Evolutionary conservation across 2,888 invertebrate genomes (phyloP).

Genomic region (Heliconius sara): DNA sequence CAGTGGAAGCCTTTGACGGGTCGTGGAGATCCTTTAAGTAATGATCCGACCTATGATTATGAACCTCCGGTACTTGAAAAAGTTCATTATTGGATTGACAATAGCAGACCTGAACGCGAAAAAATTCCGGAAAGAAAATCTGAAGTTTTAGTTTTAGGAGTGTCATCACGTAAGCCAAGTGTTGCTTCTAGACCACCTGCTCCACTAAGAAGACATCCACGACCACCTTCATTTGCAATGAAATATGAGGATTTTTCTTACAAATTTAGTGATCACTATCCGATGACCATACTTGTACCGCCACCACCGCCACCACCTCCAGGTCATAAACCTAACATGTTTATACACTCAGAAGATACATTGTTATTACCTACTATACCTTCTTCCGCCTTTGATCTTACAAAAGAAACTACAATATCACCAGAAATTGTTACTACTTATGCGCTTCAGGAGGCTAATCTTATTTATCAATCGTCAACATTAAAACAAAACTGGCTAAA

Average conservation of each 20-base stretch:
- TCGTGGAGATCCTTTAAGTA: constrained; percentile 91
- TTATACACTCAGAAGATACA: constrained; percentile 64
- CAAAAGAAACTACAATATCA: constrained; percentile 59
- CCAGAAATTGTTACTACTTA: constrained; percentile 69
- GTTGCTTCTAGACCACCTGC: constrained; percentile 74
- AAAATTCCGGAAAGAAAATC: constrained; percentile 85
- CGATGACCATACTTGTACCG: constrained; percentile 88
- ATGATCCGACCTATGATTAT: constrained; percentile 93
- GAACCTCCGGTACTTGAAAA: constrained; percentile 91
- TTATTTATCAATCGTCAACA: constrained; percentile 86
- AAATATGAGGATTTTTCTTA: constrained; percentile 82
- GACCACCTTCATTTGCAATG: constrained; percentile 58
- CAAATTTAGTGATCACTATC: constrained; percentile 82
- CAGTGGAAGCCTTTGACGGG: constrained; percentile 92
- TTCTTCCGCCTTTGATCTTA: constrained; percentile 56
- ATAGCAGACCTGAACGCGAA: constrained; percentile 84
- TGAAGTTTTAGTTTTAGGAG: constrained; percentile 88
- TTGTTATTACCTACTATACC: constrained; percentile 52
- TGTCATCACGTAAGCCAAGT: constrained; percentile 87
- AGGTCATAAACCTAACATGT: constrained; percentile 69
- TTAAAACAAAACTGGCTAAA: constrained; percentile 77
- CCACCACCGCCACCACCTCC: constrained; percentile 85
- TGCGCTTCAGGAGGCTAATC: constrained; percentile 85
- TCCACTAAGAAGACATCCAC: constrained; percentile 58
- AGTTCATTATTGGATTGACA: constrained; percentile 92